phyloP scores from a whole-genome alignment of 2,797 vertebrate species.

The Alexandromys oeconomus region DNA sequence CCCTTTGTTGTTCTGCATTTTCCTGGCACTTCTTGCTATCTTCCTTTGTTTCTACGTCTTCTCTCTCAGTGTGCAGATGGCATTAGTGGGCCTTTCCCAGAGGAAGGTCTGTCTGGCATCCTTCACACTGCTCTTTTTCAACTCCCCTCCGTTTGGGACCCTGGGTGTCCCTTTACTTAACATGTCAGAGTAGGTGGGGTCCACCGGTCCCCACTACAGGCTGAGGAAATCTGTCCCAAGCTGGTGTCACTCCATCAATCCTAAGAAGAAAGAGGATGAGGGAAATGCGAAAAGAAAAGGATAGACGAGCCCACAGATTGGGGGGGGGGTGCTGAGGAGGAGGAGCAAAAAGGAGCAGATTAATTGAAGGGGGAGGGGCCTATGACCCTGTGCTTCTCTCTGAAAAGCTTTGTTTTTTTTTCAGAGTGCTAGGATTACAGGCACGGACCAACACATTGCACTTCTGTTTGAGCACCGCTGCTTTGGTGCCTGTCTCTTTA shows the following conservation, averaged over 20 bases:
- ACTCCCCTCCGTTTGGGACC: background rate
- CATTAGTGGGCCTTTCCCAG: background rate
- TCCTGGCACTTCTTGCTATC: conserved; percentile 25
- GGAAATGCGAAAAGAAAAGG: conserved; percentile 1
- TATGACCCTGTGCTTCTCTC: background rate
- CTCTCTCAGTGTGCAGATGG: conserved; percentile 23
- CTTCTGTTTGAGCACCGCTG: background rate
- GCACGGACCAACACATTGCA: background rate
- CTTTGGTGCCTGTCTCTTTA: background rate
- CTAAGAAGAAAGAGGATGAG: conserved; percentile 54
- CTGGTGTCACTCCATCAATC: background rate
- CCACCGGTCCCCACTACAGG: background rate
- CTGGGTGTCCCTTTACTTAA: background rate
- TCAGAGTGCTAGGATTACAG: background rate
- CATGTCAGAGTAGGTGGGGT: conserved; percentile 19
- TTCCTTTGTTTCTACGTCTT: conserved; percentile 67
- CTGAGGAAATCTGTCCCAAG: conserved; percentile 31
- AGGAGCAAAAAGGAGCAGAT: background rate
- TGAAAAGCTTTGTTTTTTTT: background rate
- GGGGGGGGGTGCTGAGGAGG: background rate
- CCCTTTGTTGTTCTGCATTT: conserved; percentile 31
- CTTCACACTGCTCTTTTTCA: conserved; percentile 5
- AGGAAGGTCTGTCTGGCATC: background rate
- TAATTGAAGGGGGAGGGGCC: background rate
- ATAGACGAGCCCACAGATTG: background rate